A percentile compares a stretch with the other conserved stretches of the same genome.
These are phyloP conservation scores for Erebia palarica DNA, from an alignment of 2,888 invertebrate species.

Conservation along the genomic window DNA sequence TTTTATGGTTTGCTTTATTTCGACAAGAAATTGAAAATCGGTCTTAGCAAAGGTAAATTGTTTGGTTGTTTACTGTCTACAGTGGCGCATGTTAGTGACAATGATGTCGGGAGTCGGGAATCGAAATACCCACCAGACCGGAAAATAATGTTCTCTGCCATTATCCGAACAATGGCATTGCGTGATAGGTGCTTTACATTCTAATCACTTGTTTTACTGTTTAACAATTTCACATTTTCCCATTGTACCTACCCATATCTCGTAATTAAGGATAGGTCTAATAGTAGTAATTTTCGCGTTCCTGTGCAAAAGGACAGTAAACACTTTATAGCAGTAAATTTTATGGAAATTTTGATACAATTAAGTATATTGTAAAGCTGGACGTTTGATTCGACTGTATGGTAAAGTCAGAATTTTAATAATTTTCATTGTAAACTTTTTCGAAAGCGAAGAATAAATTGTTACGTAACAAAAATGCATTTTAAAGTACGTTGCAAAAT, in stretches of 20 bases:
- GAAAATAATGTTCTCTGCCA: slow-evolving; percentile 1
- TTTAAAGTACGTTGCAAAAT: not conserved
- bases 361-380: no score
- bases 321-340: no score
- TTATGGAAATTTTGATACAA: no score
- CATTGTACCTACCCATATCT: not conserved
- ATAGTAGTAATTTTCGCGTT: no score
- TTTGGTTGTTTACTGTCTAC: not conserved
- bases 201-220: not conserved
- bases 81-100: not conserved
- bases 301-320: no score
- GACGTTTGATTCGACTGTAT: not conserved
- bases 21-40: not conserved
- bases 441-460: not conserved
- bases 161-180: not conserved
- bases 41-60: not conserved
- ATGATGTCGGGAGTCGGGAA: not conserved
- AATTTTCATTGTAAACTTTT: not conserved
- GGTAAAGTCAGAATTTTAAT: not conserved
- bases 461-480: not conserved
- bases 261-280: no score
- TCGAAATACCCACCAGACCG: not conserved
- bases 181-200: not conserved
- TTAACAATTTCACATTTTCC: not conserved
- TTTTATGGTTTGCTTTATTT: not conserved